Base-by-base conservation (phyloP, 2,113 vertebrate species). In the Microcebus griseorufus region DNA sequence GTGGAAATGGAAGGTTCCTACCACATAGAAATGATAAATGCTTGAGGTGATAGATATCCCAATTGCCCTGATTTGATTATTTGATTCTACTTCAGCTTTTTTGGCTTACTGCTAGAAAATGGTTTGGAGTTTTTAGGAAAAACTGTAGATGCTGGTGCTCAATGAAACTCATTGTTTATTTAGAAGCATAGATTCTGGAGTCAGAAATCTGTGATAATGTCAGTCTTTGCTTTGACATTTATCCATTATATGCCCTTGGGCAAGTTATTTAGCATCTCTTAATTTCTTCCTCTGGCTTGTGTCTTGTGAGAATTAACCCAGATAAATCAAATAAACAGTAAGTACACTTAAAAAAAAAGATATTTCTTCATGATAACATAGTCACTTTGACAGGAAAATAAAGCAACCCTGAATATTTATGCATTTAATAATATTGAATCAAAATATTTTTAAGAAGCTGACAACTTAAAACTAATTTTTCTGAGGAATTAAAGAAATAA, bases 251-350 rank as follows among this genome's bases (percentile, higher is more conserved):
- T 9, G 9, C 58, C 34, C 3, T 58, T 94, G 70, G 60, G 39
- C 55, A 79, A 92, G 58, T 87, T 85, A 93, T 80, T 96, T 60
- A 81, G 39, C 14, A 2, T 80, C 39, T 93, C 34, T 90, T 78
- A 84, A 73, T 95, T 92, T 95, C 87, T 69, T 79, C 17, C 42
- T 64, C 18, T 76, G 58, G 17, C 37, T 93, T 93, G 32, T 94
- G 11, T 85, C 55, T 95, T 84, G 20, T 94, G 20, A 90, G n/a
- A 65, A 55, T 83, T 92, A 93, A 85, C 67, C n/a, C 96, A 81
- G 39, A 76, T 88, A 85, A 96, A 78, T 81, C 37, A 94, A 85
- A 76, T 69, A 88, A 69, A 84, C 18, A 75, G 79, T 89, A 86
- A 81, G 18, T 51, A 92, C 18, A 76, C 32, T 73, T 90, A 39